A percentile compares a stretch with the other conserved stretches of the same genome.
phyloP scores from a whole-genome alignment of 1,140 invertebrate species.

The Mamestra configurata region DNA sequence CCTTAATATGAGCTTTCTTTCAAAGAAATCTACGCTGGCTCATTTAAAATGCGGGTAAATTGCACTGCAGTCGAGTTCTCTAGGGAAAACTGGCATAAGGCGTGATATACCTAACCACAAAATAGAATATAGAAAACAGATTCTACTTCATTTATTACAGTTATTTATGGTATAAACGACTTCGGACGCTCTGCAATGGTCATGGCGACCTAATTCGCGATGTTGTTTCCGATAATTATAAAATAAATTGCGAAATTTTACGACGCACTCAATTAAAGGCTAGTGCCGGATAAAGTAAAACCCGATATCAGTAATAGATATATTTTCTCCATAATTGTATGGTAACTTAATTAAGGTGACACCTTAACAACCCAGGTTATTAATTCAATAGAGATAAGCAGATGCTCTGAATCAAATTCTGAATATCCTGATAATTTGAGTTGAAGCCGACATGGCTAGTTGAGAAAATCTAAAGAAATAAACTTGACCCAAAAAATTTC shows the following conservation, averaged over 20 bases:
- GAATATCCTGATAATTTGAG: too few species aligned
- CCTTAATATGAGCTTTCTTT: slow-evolving; percentile 9
- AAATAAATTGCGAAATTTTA: slow-evolving; percentile 7
- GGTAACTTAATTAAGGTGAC: too few species aligned
- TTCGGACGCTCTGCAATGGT: background rate
- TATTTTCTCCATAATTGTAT: background rate
- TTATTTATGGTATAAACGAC: background rate
- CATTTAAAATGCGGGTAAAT: slow-evolving; percentile 37
- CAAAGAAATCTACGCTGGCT: slow-evolving; percentile 15
- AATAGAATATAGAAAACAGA: slow-evolving; percentile 1
- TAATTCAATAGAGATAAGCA: too few species aligned
- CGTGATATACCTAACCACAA: background rate
- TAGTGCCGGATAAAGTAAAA: background rate
- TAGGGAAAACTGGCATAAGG: slow-evolving; percentile 7
- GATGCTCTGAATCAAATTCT: too few species aligned
- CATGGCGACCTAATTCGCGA: background rate
- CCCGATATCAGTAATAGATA: background rate
- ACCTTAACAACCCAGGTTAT: too few species aligned
- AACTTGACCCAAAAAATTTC: background rate
- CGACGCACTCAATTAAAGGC: background rate
- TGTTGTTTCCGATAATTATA: slow-evolving; percentile 1
- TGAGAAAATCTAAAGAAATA: background rate
- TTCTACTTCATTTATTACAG: background rate
- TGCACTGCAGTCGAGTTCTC: slow-evolving; percentile 19
- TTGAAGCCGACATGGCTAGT: too few species aligned